Evolutionary conservation across 2,888 invertebrate genomes (phyloP).

Genomic region (Drosophila setosimentum): DNA sequence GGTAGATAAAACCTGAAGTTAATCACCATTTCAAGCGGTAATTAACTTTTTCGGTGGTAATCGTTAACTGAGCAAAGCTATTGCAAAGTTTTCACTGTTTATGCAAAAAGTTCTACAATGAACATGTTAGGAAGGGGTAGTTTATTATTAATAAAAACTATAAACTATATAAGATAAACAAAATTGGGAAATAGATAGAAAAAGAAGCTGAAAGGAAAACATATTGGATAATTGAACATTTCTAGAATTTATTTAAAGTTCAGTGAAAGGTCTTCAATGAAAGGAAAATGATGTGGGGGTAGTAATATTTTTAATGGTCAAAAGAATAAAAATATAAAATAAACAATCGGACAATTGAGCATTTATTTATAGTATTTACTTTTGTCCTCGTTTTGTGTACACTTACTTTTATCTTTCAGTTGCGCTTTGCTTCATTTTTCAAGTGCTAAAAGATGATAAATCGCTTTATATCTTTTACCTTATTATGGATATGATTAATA

Average conservation of each 20-base stretch:
- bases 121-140: too few species aligned
- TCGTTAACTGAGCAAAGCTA: background rate
- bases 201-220: too few species aligned
- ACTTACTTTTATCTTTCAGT: background rate
- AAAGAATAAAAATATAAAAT: background rate
- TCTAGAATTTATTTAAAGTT: background rate
- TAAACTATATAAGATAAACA: background rate
- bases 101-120: background rate
- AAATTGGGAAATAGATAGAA: background rate
- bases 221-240: background rate
- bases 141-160: background rate
- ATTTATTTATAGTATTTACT: background rate
- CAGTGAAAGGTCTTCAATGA: background rate
- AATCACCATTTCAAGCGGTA: slow-evolving; percentile 1
- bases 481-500: background rate
- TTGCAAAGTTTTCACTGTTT: background rate
- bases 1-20: slow-evolving; percentile 5
- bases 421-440: background rate
- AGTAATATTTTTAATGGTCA: background rate
- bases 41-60: background rate
- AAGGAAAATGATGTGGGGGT: too few species aligned
- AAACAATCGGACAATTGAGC: background rate
- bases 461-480: background rate
- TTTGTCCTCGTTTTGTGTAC: background rate
- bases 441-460: background rate